Evolutionary conservation across 2,113 vertebrate genomes (phyloP), one percentile per base, ranked within the genome.

Genomic region (Oreotragus oreotragus): DNA sequence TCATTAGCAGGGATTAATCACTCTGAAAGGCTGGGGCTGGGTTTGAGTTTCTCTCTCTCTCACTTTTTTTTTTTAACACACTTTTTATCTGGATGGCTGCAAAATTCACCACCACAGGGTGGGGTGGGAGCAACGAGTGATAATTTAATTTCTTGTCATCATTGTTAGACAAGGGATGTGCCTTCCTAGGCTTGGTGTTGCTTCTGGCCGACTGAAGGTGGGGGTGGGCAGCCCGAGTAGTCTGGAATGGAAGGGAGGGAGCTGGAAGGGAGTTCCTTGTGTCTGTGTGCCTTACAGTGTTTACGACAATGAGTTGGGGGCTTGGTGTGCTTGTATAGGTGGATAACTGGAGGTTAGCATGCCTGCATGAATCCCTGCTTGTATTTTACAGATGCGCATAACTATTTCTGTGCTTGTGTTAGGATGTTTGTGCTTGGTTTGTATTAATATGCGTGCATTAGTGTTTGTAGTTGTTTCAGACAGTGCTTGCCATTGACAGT

Each of bases 1-100:
- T 98, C 98, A 97, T 98, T 98, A 98, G 96, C 1, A 39, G 96
- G 95, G 98, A 98, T 98, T 94, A 98, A 98, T 98, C n/a, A 98
- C 96, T 97, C 97, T 94, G 94, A 98, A 94, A 98, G 96, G 95
- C 97, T 98, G 98, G 95, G 96, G 90, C 66, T 95, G 97, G 92
- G 87, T 94, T 62, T 47, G 10, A 4, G 73, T 84, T 73, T 84
- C 58, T 94, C 81, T 36, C 3, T 28, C 9, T 17, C 8, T 39
- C 66, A 30, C 0, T 12, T n/a, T 64, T 13, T 47, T 93, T 89
- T 57, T 77, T n/a, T 25, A 7, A 81, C 43, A 98, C 94, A 96
- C 96, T 95, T 98, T 98, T 96, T 85, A 87, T 94, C 73, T 83
- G 30, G 89, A 93, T 96, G 13, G 55, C 94, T 98, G 98, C 84